These are phyloP conservation scores for Paedocypris micromegethes DNA, from an alignment of 2,797 vertebrate genomes.

Conservation along the genomic window DNA sequence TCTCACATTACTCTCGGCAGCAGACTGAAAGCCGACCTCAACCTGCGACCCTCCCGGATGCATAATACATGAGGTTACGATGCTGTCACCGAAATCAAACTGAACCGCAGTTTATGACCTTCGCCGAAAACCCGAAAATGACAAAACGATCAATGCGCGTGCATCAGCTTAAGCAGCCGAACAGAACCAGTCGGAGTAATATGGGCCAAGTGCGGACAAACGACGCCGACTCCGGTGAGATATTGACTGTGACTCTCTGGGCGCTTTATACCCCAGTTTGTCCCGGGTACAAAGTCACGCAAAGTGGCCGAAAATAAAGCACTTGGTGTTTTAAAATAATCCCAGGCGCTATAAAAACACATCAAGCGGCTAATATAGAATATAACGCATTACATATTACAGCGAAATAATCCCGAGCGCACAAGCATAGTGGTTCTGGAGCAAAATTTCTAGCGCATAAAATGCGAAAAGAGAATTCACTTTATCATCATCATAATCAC, in stretches of 20 bases:
- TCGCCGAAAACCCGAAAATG: neutral
- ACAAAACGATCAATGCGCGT: neutral
- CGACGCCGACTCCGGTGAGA: neutral
- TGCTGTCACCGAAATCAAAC: constrained; percentile 30
- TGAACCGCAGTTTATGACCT: constrained; percentile 17
- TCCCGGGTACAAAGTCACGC: constrained; percentile 1
- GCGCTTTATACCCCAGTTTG: constrained; percentile 1
- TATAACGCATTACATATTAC: no score
- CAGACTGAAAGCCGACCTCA: constrained; percentile 44
- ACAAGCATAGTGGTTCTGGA: no score
- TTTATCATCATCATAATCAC: neutral
- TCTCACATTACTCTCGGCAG: constrained; percentile 35
- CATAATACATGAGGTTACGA: constrained; percentile 46
- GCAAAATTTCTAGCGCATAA: no score
- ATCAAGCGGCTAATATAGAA: no score
- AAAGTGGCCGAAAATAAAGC: neutral
- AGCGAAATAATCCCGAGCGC: no score
- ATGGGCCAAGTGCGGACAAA: neutral
- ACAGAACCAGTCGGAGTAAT: neutral
- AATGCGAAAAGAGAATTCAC: neutral
- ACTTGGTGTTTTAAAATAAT: neutral
- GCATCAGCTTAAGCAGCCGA: neutral
- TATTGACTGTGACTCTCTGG: neutral
- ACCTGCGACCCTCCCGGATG: constrained; percentile 42
- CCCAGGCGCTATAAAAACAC: no score